Conservation (phyloP, 2,888 invertebrate species). For the Ptilodon capucinus region DNA sequence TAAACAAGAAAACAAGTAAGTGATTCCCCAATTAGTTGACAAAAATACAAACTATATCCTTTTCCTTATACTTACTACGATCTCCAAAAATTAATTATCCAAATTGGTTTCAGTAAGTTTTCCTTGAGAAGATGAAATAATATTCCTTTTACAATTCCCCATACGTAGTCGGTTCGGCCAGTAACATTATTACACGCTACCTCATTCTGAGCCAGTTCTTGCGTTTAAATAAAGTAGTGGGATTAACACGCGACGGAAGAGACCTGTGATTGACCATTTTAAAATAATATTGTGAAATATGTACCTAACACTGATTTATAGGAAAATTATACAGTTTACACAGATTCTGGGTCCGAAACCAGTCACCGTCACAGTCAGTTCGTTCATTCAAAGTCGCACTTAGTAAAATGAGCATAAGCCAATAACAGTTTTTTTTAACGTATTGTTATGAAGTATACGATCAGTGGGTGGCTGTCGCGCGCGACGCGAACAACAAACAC, state of each 20-base stretch:
- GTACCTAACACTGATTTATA: too few species aligned
- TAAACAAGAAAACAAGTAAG: not conserved
- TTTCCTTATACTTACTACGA: not conserved
- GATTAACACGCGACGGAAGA: constrained; percentile 12
- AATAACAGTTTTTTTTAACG: too few species aligned
- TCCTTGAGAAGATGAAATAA: not conserved
- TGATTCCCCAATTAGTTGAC: not conserved
- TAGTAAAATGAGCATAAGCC: too few species aligned
- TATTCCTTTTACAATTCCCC: not conserved
- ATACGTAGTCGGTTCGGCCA: constrained; percentile 2
- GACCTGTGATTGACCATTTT: too few species aligned
- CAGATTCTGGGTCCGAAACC: too few species aligned
- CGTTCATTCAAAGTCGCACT: too few species aligned
- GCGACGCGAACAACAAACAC: constrained; percentile 23
- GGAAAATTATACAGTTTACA: too few species aligned
- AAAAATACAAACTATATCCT: not conserved
- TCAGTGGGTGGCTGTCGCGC: not conserved
- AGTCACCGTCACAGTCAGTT: too few species aligned
- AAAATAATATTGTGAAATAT: too few species aligned
- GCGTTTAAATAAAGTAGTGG: constrained; percentile 23
- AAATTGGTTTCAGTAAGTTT: constrained; percentile 3
- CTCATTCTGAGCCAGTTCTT: constrained; percentile 9
- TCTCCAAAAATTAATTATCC: constrained; percentile 6
- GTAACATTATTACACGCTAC: constrained; percentile 24
- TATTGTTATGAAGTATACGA: too few species aligned